Conservation (phyloP, 2,888 invertebrate genomes). For the Metellina segmentata region DNA sequence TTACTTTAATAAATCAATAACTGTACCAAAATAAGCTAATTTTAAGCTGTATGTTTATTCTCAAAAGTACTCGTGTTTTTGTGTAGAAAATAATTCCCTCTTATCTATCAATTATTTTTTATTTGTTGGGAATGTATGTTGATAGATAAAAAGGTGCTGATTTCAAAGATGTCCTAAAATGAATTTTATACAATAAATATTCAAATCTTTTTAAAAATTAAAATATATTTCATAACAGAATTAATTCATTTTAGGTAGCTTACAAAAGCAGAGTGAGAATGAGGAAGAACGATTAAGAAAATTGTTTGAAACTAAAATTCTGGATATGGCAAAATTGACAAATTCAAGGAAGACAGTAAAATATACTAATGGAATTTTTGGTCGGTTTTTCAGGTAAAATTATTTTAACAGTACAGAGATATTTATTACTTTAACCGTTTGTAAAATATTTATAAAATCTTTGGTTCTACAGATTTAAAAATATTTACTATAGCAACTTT, state of each 20-base stretch:
- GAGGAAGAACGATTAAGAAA: not conserved
- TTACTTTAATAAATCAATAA: too few relatives aligned
- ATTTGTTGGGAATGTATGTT: not conserved
- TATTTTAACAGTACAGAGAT: too few relatives aligned
- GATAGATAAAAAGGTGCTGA: not conserved
- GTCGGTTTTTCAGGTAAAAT: not conserved
- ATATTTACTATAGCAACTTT: not conserved
- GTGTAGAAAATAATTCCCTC: not conserved
- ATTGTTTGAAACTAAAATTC: not conserved
- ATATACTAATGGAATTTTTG: not conserved
- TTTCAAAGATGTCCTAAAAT: not conserved
- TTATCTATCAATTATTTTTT: not conserved
- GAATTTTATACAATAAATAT: not conserved
- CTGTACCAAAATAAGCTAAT: too few relatives aligned
- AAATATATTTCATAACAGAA: not conserved
- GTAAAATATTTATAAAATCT: not conserved
- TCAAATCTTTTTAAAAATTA: not conserved
- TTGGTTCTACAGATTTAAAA: not conserved
- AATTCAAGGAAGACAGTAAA: not conserved
- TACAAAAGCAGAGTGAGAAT: not conserved
- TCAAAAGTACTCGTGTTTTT: not conserved
- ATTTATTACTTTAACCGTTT: too few relatives aligned
- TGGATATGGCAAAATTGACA: not conserved
- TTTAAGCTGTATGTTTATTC: too few relatives aligned
- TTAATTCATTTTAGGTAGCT: not conserved